phyloP scores from a whole-genome alignment of 2,888 invertebrate species.

The Crepidodera aurea region DNA sequence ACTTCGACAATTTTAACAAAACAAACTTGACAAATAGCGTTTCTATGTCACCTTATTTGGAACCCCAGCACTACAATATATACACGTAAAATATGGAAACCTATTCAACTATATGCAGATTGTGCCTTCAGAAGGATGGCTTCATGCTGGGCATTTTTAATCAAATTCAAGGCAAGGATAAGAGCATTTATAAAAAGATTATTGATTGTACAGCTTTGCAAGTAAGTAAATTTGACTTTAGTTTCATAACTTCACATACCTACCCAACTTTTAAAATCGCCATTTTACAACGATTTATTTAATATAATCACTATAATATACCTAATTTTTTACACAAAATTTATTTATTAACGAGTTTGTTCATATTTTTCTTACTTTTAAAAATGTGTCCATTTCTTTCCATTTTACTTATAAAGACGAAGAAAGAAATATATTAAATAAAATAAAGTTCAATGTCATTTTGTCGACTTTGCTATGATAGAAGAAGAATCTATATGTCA shows the following conservation, averaged over 20 bases:
- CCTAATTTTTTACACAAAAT: too few species aligned
- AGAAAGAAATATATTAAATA: neutral
- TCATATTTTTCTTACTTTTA: too few species aligned
- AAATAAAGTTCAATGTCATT: too few species aligned
- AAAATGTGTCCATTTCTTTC: neutral
- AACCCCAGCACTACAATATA: constrained; percentile 7
- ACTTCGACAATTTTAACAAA: constrained; percentile 12
- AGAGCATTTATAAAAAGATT: constrained; percentile 61
- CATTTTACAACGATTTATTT: too few species aligned
- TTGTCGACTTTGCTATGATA: too few species aligned
- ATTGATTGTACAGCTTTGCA: constrained; percentile 61
- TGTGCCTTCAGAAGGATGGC: constrained; percentile 71
- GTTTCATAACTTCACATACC: neutral
- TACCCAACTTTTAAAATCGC: too few species aligned
- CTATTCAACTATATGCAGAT: constrained; percentile 71
- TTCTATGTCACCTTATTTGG: constrained; percentile 21
- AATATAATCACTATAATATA: too few species aligned
- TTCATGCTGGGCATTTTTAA: constrained; percentile 72
- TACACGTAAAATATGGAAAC: constrained; percentile 51
- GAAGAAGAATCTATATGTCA: too few species aligned
- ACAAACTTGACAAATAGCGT: constrained; percentile 21
- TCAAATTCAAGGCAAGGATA: constrained; percentile 61
- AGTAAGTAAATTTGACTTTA: constrained; percentile 50
- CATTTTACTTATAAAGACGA: neutral
- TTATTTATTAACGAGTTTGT: too few species aligned